Conservation (phyloP, 2,113 vertebrate genomes). For the Taurulus bubalis region DNA sequence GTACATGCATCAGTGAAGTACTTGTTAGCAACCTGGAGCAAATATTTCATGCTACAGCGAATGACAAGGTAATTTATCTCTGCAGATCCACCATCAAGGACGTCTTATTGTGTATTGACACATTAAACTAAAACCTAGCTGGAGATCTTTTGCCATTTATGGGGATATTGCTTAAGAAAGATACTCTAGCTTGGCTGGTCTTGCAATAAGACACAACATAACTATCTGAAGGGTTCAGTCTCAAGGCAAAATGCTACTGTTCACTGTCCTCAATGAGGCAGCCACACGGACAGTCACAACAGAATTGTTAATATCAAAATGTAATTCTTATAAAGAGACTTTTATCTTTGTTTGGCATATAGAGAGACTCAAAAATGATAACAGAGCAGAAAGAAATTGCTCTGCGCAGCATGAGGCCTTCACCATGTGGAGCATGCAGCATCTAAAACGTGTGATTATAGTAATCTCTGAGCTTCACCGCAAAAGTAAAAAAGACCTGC, state of each 20-base stretch:
- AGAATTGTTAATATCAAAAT: neutral
- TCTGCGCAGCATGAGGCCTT: neutral
- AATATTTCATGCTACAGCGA: neutral
- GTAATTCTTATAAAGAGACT: neutral
- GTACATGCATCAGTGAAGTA: slow-evolving; percentile 14
- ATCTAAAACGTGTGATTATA: neutral
- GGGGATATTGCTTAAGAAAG: neutral
- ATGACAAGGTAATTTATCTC: slow-evolving; percentile 32
- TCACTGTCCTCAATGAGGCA: neutral
- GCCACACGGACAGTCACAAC: neutral
- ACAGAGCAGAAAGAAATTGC: neutral
- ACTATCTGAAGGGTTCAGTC: neutral
- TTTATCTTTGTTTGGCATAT: neutral
- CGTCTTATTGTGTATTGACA: slow-evolving; percentile 8
- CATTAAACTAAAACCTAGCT: slow-evolving; percentile 1
- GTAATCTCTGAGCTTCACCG: neutral
- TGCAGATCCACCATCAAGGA: slow-evolving; percentile 11
- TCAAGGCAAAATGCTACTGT: neutral
- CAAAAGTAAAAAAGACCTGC: neutral
- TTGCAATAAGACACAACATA: neutral
- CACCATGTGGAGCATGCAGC: neutral
- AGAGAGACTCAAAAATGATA: neutral
- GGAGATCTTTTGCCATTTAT: neutral
- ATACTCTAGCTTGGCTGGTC: neutral
- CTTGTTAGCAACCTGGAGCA: slow-evolving; percentile 30